Conservation (phyloP, 92 coral and sea anemone genomes). For the Phenganax subtilis region DNA sequence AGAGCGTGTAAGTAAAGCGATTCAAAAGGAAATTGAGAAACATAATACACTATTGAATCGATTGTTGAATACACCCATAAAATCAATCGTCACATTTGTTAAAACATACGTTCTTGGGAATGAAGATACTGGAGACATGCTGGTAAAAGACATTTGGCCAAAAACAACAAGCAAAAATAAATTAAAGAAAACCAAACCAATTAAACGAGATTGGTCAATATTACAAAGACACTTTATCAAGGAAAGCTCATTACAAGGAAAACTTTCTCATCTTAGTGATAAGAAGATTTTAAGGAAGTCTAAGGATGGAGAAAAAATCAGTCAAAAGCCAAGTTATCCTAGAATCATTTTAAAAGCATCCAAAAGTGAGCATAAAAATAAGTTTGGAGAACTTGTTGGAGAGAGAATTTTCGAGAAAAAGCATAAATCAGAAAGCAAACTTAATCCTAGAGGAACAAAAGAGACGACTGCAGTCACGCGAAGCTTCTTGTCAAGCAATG, state of each 20-base stretch:
- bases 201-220: neutral
- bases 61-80: slow-evolving; percentile 5
- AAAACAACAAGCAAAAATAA: neutral
- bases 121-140: slow-evolving; percentile 16
- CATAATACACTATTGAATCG: neutral
- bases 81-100: neutral
- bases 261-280: no score
- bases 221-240: neutral
- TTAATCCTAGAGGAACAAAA: neutral
- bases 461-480: slow-evolving; percentile 6
- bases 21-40: neutral
- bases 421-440: neutral
- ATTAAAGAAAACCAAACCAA: neutral
- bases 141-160: neutral
- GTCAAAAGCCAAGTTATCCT: no score
- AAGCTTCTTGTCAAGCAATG: neutral
- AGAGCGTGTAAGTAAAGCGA: neutral
- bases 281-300: no score
- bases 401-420: neutral
- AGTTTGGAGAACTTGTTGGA: no score
- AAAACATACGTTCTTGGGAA: slow-evolving; percentile 5
- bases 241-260: neutral
- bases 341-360: no score
- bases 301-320: no score
- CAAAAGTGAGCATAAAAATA: no score